Conservation (phyloP, 2,888 invertebrate species). For the Cantharis rufa region DNA sequence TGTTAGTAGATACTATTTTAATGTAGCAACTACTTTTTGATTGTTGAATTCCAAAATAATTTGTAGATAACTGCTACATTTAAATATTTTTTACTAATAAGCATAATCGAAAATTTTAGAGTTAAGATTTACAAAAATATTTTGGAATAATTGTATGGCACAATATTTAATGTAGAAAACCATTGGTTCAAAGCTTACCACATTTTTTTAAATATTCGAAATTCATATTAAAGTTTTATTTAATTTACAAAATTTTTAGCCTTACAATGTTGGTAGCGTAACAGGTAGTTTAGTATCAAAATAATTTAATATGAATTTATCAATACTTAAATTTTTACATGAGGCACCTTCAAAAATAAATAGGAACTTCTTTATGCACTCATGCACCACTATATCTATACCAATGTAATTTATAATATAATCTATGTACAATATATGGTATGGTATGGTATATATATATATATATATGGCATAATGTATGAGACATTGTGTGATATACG, state of each 20-base stretch:
- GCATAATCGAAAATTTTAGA: not conserved
- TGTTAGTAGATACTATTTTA: not conserved
- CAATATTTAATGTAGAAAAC: not conserved
- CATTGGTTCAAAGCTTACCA: not conserved
- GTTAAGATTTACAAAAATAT: not conserved
- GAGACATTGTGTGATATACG: not conserved
- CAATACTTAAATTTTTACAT: not conserved
- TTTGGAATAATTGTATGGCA: not conserved
- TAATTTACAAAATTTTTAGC: not conserved
- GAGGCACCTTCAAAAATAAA: not conserved
- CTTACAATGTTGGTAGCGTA: not conserved
- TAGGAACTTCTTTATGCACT: not conserved
- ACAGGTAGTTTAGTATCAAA: not conserved
- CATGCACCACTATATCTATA: not conserved
- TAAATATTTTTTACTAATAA: not conserved
- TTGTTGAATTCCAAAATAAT: not conserved
- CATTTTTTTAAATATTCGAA: not conserved
- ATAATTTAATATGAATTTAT: not conserved
- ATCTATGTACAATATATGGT: not conserved
- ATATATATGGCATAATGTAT: not conserved
- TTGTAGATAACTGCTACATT: not conserved
- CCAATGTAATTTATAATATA: not conserved
- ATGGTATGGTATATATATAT: not conserved
- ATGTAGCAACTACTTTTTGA: not conserved
- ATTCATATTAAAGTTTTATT: not conserved